Base-by-base conservation (phyloP, 2,888 invertebrate genomes). In the Perdita meconis region DNA sequence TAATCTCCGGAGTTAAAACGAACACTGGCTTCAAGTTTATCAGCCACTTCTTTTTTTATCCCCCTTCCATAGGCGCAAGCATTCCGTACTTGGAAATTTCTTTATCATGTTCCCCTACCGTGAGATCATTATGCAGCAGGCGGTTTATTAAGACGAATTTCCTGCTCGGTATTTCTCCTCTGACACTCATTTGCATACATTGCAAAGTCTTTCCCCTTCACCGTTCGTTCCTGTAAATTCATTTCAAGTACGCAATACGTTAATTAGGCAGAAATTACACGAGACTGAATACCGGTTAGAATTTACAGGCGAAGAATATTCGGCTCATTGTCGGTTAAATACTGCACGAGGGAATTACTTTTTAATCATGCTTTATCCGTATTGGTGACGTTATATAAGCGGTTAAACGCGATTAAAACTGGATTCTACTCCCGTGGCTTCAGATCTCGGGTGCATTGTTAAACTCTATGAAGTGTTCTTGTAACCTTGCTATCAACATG, bases 51-150 rank as follows among this genome's bases (percentile, higher is more conserved):
- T 10, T 1, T 8, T n/a, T 40, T 73, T 69, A 12, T 38, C 30
- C 1, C 51, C n/a, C 16, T 26, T 47, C 60, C 65, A 66, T 55
- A 67, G 56, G 34, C 6, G 36, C 16, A 38, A 40, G 38, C 22
- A 67, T 74, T 68, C 34, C 13, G 30, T 13, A 19, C 30, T 26
- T 19, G 38, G 42, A 67, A 67, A 67, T 63, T 53, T 40, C 22
- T 6, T 77, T 60, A 75, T 55, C 60, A 22, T 36, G 16, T 68
- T 60, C 68, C 13, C 53, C 68, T n/a, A 10, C n/a, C 36, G 57
- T 19, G 67, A n/a, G 67, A 68, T 68, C 59, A 74, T 74, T 75
- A 68, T 68, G 47, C 75, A 47, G 74, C 59, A 75, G 75, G 64
- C 60, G 68, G 75, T 75, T 68, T 68, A 67, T 77, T 75, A 68